Evolutionary conservation across 2,113 vertebrate species (phyloP).

Genomic region (Pimephales promelas): DNA sequence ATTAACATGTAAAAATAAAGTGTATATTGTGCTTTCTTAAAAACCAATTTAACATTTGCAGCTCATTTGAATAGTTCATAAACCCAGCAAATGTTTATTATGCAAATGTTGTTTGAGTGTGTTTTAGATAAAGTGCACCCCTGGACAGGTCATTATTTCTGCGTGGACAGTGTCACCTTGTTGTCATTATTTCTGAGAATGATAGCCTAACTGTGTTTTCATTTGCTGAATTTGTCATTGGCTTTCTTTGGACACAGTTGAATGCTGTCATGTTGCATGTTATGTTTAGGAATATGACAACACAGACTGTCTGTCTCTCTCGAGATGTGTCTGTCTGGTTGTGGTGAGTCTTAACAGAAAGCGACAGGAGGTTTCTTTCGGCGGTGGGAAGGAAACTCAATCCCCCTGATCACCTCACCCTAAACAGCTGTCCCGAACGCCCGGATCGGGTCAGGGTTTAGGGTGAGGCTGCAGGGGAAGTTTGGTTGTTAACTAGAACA

Average conservation of each 20-base stretch:
- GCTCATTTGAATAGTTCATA: background rate
- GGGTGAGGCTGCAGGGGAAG: conserved; percentile 19
- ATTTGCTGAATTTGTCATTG: background rate
- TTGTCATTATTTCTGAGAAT: background rate
- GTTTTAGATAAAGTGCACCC: background rate
- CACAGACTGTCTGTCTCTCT: conserved; percentile 4
- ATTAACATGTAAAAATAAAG: background rate
- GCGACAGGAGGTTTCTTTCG: conserved; percentile 29
- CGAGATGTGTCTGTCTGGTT: background rate
- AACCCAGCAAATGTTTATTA: background rate
- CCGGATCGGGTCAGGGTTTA: conserved; percentile 7
- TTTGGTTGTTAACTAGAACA: background rate
- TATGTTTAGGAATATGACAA: conserved; percentile 12
- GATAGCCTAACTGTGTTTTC: background rate
- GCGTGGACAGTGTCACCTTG: background rate
- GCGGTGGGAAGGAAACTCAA: background rate
- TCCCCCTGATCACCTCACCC: conserved; percentile 8
- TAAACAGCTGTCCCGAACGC: conserved; percentile 16
- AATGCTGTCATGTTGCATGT: background rate
- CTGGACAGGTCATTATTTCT: background rate
- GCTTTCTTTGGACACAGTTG: background rate
- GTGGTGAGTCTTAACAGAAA: conserved; percentile 6
- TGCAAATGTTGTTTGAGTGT: background rate
- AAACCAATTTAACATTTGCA: background rate
- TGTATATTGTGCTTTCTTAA: too few relatives aligned